phyloP scores from a whole-genome alignment of 2,797 vertebrate genomes.

The Miichthys miiuy region DNA sequence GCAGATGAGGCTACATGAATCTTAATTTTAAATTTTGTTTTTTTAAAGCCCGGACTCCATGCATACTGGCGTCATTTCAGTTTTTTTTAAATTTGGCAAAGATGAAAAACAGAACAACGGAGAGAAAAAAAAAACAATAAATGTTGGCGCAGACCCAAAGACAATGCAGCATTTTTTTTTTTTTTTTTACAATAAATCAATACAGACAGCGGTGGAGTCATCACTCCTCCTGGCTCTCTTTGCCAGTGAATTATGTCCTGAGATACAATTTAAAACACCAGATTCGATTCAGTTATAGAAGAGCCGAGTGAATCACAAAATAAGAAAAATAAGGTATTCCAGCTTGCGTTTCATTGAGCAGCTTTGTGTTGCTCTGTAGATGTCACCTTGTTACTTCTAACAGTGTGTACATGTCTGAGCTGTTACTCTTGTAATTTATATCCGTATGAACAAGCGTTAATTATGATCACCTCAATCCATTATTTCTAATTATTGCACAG shows the following conservation, averaged over 20 bases:
- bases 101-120: slow-evolving; percentile 35
- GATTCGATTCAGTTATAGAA: slow-evolving; percentile 23
- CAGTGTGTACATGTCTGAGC: neutral
- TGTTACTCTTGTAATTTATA: slow-evolving; percentile 34
- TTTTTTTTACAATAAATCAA: slow-evolving; percentile 73
- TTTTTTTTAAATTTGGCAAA: slow-evolving; percentile 12
- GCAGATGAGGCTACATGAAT: slow-evolving; percentile 21
- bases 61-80: neutral
- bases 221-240: slow-evolving; percentile 56
- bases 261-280: slow-evolving; percentile 56
- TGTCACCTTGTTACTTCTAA: slow-evolving; percentile 1
- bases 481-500: slow-evolving; percentile 57
- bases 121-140: slow-evolving; percentile 44
- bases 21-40: slow-evolving; percentile 30
- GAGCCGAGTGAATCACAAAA: slow-evolving; percentile 28
- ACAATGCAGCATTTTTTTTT: slow-evolving; percentile 49
- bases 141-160: slow-evolving; percentile 51
- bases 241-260: slow-evolving; percentile 58
- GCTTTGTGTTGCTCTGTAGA: neutral
- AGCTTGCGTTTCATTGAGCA: neutral
- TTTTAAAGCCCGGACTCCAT: neutral
- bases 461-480: slow-evolving; percentile 40
- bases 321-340: neutral
- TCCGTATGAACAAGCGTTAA: slow-evolving; percentile 42
- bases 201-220: slow-evolving; percentile 48